These are phyloP conservation scores for Cenopis cana DNA, from an alignment of 2,888 invertebrate genomes.

Conservation along the genomic window DNA sequence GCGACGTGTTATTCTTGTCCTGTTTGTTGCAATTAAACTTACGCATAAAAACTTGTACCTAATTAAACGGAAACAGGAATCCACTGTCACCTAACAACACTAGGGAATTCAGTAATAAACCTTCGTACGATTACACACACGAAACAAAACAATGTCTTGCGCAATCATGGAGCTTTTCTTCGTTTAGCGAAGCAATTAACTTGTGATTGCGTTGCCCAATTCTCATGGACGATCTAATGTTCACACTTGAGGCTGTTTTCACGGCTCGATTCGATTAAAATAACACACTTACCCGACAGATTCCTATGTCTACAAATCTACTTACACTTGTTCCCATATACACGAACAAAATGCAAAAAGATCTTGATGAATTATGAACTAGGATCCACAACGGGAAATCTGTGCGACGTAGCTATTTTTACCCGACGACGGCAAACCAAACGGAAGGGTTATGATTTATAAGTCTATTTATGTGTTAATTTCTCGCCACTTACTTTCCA, in stretches of 20 bases:
- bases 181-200: slow-evolving; percentile 38
- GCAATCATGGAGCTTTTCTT: slow-evolving; percentile 30
- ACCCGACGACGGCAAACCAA: too few species aligned
- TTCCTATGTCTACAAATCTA: too few species aligned
- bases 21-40: background rate
- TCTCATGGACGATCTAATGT: slow-evolving; percentile 49
- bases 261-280: background rate
- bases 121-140: slow-evolving; percentile 14
- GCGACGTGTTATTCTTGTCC: background rate
- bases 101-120: background rate
- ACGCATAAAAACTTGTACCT: background rate
- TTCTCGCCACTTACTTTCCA: too few species aligned
- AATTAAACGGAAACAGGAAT: background rate
- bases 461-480: too few species aligned
- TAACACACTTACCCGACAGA: too few species aligned
- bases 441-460: too few species aligned
- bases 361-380: too few species aligned
- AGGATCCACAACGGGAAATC: too few species aligned
- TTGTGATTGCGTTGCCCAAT: slow-evolving; percentile 35
- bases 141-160: slow-evolving; percentile 32
- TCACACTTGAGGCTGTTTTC: slow-evolving; percentile 22
- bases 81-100: slow-evolving; percentile 6
- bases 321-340: too few species aligned
- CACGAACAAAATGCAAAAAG: too few species aligned
- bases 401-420: too few species aligned